Evolutionary conservation across 1,140 invertebrate species (phyloP).

Genomic region (Hyles vespertilio): DNA sequence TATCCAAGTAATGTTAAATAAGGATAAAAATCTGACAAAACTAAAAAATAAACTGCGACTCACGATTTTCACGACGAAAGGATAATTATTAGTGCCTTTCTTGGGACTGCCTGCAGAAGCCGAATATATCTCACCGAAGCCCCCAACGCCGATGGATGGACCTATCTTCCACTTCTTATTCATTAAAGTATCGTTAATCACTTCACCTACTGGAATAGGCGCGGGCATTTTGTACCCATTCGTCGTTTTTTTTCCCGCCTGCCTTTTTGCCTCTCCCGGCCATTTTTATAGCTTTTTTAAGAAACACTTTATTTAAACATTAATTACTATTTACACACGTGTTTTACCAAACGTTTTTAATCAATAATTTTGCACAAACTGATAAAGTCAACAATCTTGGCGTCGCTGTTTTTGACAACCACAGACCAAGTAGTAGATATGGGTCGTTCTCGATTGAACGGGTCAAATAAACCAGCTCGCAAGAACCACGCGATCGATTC

Average conservation of each 20-base stretch:
- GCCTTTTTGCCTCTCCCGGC: conserved; percentile 56
- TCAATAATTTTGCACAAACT: too few species aligned
- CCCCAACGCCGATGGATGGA: conserved; percentile 91
- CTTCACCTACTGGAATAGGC: conserved; percentile 84
- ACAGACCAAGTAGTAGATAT: too few species aligned
- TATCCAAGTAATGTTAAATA: too few species aligned
- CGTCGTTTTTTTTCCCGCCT: conserved; percentile 77
- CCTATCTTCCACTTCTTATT: conserved; percentile 91
- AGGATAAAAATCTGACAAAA: too few species aligned
- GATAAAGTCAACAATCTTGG: too few species aligned
- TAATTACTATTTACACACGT: conserved; percentile 1
- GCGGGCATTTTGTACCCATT: conserved; percentile 86
- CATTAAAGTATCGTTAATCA: conserved; percentile 82
- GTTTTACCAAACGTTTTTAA: too few species aligned
- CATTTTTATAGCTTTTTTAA: conserved; percentile 34
- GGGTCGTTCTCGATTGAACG: too few species aligned
- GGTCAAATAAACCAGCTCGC: too few species aligned
- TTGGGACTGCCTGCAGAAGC: conserved; percentile 77
- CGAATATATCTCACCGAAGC: conserved; percentile 94
- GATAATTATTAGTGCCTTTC: conserved; percentile 73
- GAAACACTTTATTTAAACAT: conserved; percentile 6
- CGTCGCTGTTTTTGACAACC: too few species aligned
- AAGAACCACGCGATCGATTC: too few species aligned
- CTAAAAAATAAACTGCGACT: conserved; percentile 43
- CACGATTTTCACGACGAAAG: conserved; percentile 88